A percentile compares a stretch with the other conserved stretches of the same genome.
phyloP scores from a whole-genome alignment of 2,797 vertebrate genomes.

The Podarcis siculus region DNA sequence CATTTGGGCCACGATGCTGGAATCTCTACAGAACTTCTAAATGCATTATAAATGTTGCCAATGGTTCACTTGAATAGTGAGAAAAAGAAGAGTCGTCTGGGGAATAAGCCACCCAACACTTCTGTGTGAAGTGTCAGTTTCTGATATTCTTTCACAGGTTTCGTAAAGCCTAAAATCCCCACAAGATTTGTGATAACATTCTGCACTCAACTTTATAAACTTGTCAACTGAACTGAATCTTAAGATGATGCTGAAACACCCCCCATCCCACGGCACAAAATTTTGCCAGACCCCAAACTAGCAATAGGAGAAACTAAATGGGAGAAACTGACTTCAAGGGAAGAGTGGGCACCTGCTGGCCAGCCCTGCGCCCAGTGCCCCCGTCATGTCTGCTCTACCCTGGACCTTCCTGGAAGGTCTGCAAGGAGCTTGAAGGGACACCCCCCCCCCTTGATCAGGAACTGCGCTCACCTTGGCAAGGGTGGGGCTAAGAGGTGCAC shows the following conservation, averaged over 20 bases:
- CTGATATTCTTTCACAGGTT: neutral
- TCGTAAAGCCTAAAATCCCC: neutral
- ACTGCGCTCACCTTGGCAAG: no score
- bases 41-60: neutral
- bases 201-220: neutral
- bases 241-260: neutral
- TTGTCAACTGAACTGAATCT: neutral
- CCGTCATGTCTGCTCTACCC: no score
- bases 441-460: no score
- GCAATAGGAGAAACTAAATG: no score
- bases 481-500: neutral
- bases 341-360: no score
- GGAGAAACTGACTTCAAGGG: no score
- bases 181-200: neutral
- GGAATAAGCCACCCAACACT: neutral
- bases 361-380: no score
- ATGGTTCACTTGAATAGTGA: neutral
- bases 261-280: no score
- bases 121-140: neutral
- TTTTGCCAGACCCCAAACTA: no score
- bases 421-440: no score
- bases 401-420: no score
- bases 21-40: neutral
- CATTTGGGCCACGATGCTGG: neutral
- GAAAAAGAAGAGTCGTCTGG: neutral